Evolutionary conservation across 2,113 vertebrate genomes (phyloP).

Genomic region (Paramisgurnus dabryanus): DNA sequence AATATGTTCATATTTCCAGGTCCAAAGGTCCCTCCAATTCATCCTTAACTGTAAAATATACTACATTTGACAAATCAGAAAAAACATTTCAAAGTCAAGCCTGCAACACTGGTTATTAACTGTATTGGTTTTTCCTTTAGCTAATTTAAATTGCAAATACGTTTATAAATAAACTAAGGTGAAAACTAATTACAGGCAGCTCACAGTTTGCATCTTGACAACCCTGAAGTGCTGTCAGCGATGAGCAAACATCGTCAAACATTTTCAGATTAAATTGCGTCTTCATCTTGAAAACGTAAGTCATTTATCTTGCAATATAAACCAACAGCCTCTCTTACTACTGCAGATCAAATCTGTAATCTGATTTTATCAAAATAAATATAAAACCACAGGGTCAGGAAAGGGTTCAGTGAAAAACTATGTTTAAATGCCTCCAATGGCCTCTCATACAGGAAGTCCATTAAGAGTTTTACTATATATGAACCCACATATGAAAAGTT

Average conservation of each 20-base stretch:
- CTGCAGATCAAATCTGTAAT: slow-evolving; percentile 35
- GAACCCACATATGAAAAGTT: too few relatives aligned
- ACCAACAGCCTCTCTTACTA: slow-evolving; percentile 10
- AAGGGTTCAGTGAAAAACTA: slow-evolving; percentile 42
- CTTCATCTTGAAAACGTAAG: slow-evolving; percentile 38
- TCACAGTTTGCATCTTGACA: slow-evolving; percentile 45
- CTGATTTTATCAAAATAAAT: slow-evolving; percentile 46
- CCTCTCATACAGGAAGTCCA: slow-evolving; percentile 46
- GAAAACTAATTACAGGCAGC: slow-evolving; percentile 57
- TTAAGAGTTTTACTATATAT: background rate
- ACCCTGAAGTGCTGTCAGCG: slow-evolving; percentile 48
- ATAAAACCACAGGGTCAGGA: slow-evolving; percentile 33
- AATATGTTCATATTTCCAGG: too few relatives aligned
- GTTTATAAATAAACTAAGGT: slow-evolving; percentile 56
- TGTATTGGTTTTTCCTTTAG: slow-evolving; percentile 31
- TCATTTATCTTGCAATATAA: slow-evolving; percentile 51
- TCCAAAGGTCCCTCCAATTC: background rate
- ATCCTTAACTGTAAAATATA: slow-evolving; percentile 31
- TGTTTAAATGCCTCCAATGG: slow-evolving; percentile 54
- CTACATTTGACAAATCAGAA: slow-evolving; percentile 32
- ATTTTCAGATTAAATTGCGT: slow-evolving; percentile 44
- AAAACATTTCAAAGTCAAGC: slow-evolving; percentile 52
- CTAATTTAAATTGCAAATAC: slow-evolving; percentile 55
- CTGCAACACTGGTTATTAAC: slow-evolving; percentile 6
- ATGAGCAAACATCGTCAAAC: slow-evolving; percentile 59